Percentiles rank a stretch among this genome's conserved stretches.
Conservation (phyloP, 2,797 vertebrate genomes). For the Gila robusta region DNA sequence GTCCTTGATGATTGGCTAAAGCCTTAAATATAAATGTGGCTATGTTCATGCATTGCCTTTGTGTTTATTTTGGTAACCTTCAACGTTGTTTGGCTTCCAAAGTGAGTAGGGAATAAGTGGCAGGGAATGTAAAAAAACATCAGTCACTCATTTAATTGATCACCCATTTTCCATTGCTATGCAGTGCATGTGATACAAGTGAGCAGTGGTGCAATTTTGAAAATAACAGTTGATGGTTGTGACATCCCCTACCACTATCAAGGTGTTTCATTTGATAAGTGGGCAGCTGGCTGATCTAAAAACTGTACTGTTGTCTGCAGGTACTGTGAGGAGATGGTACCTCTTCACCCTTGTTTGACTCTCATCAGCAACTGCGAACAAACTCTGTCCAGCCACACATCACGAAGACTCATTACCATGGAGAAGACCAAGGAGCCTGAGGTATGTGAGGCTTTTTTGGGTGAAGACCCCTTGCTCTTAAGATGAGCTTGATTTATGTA, state of each 20-base stretch:
- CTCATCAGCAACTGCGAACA: slow-evolving; percentile 97
- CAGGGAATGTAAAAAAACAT: neutral
- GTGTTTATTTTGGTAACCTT: neutral
- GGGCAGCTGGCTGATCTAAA: slow-evolving; percentile 16
- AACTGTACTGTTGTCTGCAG: slow-evolving; percentile 77
- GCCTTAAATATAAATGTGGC: neutral
- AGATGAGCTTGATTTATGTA: slow-evolving; percentile 23
- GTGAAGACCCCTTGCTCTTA: neutral
- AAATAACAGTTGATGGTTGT: neutral
- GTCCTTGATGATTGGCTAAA: neutral
- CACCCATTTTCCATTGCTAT: neutral
- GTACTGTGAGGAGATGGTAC: slow-evolving; percentile 91
- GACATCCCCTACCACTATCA: slow-evolving; percentile 3
- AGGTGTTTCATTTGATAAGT: slow-evolving; percentile 6
- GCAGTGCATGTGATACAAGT: neutral
- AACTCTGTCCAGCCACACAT: slow-evolving; percentile 94
- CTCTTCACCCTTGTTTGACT: slow-evolving; percentile 90
- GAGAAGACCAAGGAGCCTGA: slow-evolving; percentile 95
- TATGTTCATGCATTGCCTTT: neutral
- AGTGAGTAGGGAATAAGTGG: neutral
- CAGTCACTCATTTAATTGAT: neutral
- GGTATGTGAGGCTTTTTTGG: slow-evolving; percentile 76
- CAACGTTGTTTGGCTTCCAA: neutral
- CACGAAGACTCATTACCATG: slow-evolving; percentile 95
- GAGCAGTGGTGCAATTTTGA: neutral